Conservation (phyloP, 2,797 vertebrate species). For the Loriculus beryllinus region DNA sequence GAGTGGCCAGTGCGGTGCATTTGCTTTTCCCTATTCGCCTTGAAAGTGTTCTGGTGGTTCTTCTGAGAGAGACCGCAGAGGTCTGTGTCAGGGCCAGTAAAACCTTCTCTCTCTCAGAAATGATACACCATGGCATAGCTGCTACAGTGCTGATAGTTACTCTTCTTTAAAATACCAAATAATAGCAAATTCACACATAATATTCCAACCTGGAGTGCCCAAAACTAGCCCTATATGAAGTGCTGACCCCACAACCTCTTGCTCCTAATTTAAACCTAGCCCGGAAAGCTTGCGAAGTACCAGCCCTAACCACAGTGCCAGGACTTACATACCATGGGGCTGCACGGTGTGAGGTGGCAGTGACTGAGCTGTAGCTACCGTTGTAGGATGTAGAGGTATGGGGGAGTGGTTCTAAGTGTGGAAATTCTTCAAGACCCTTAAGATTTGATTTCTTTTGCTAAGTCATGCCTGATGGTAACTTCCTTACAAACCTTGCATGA, state of each 20-base stretch:
- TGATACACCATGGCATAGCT: background rate
- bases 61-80: background rate
- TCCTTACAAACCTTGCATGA: background rate
- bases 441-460: background rate
- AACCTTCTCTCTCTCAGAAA: background rate
- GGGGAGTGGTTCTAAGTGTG: background rate
- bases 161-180: background rate
- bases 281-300: background rate
- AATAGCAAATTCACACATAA: background rate
- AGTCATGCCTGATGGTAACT: background rate
- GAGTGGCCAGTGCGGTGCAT: accelerated
- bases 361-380: background rate
- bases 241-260: background rate
- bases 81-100: background rate
- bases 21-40: background rate
- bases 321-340: background rate
- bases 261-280: background rate
- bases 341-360: background rate
- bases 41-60: background rate
- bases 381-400: background rate
- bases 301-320: background rate
- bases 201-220: background rate
- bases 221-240: background rate
- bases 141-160: background rate
- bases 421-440: background rate